These are phyloP conservation scores for Hartigia nigra DNA, from an alignment of 2,888 invertebrate species.

Conservation along the genomic window DNA sequence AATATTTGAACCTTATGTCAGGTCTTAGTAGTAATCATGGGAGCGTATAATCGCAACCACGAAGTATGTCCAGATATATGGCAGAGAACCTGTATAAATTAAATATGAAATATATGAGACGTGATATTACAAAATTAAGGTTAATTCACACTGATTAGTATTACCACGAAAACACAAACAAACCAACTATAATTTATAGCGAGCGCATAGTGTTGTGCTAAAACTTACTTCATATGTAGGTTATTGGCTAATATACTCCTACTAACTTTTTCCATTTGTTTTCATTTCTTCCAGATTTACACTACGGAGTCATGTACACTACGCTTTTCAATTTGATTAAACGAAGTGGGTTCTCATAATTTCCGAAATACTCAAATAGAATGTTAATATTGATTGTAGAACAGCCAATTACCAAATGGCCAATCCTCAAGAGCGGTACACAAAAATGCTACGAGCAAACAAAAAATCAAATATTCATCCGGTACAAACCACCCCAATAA, in stretches of 20 bases:
- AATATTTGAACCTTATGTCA: not conserved
- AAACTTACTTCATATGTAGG: slow-evolving; percentile 43
- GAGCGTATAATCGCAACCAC: not conserved
- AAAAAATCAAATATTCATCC: not conserved
- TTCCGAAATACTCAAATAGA: slow-evolving; percentile 9
- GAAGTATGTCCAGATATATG: not conserved
- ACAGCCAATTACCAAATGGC: not conserved
- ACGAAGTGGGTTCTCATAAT: slow-evolving; percentile 26
- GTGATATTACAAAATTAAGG: not conserved
- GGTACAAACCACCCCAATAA: not conserved
- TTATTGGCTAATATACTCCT: slow-evolving; percentile 45
- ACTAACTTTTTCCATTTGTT: slow-evolving; percentile 49
- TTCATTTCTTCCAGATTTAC: slow-evolving; percentile 30
- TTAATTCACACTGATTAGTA: not conserved
- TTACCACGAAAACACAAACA: slow-evolving; percentile 1
- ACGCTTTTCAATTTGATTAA: slow-evolving; percentile 32
- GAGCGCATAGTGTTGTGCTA: slow-evolving; percentile 17
- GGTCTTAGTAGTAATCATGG: not conserved
- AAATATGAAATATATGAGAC: not conserved
- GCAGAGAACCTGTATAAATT: not conserved
- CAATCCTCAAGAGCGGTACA: not conserved
- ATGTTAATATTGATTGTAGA: not conserved
- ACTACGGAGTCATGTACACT: slow-evolving; percentile 2
- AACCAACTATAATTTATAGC: slow-evolving; percentile 30
- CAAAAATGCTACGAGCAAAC: not conserved